These are phyloP conservation scores for Endotricha flammealis DNA, from an alignment of 2,888 invertebrate genomes.

Conservation along the genomic window DNA sequence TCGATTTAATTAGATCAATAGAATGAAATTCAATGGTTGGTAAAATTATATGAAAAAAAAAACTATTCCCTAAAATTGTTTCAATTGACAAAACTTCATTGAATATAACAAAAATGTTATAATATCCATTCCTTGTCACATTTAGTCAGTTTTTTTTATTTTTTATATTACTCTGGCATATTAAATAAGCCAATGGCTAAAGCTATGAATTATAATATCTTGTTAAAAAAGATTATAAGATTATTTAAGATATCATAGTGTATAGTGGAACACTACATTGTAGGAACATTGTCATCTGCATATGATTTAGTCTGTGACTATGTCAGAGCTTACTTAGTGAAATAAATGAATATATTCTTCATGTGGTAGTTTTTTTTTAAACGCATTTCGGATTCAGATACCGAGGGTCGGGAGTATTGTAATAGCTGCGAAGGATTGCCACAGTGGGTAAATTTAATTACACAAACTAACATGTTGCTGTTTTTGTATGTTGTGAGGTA, in stretches of 20 bases:
- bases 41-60: no score
- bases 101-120: conserved; percentile 25
- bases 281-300: conserved; percentile 30
- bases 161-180: conserved; percentile 4
- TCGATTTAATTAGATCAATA: no score
- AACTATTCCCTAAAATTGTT: no score
- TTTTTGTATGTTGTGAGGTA: conserved; percentile 1
- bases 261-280: conserved; percentile 1
- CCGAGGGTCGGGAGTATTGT: background rate
- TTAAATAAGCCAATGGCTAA: conserved; percentile 2
- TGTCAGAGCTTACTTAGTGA: conserved; percentile 52
- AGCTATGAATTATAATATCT: conserved; percentile 4
- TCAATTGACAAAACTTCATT: no score
- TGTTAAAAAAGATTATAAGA: background rate
- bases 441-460: background rate
- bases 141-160: conserved; percentile 9
- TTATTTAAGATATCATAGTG: background rate
- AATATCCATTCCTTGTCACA: conserved; percentile 24
- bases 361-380: conserved; percentile 61
- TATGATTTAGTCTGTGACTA: conserved; percentile 43
- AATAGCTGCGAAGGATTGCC: background rate
- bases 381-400: conserved; percentile 13
- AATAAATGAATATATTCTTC: conserved; percentile 72
- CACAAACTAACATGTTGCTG: background rate
- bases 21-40: no score